phyloP scores from a whole-genome alignment of 2,113 vertebrate species.

The Hippocampus mohnikei region DNA sequence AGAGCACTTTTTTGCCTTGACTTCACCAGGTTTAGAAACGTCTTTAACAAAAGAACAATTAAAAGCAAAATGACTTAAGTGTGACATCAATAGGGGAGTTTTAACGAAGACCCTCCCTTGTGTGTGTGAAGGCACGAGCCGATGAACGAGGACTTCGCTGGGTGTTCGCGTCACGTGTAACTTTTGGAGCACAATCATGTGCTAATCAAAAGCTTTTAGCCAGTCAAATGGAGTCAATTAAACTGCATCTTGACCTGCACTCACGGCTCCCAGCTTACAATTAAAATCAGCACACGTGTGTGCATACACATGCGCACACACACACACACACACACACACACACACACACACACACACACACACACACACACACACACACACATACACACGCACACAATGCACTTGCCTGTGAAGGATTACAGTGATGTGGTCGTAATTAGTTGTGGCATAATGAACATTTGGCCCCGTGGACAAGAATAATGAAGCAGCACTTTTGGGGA shows the following conservation, averaged over 20 bases:
- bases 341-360: not conserved
- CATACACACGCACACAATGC: not conserved
- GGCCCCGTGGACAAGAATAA: conserved; percentile 63
- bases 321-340: not conserved
- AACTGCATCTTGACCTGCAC: not conserved
- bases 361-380: not conserved
- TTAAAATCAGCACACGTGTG: not conserved
- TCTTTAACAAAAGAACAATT: not conserved
- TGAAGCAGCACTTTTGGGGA: conserved; percentile 60
- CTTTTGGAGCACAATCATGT: not conserved
- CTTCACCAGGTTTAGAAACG: too few species aligned
- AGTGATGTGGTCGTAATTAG: conserved; percentile 61
- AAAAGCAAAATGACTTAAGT: not conserved
- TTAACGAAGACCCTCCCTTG: not conserved
- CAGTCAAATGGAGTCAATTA: not conserved
- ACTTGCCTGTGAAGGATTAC: conserved; percentile 34
- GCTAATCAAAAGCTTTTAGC: not conserved
- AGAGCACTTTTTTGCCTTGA: too few species aligned
- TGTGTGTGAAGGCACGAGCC: not conserved
- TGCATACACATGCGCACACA: not conserved
- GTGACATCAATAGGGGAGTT: not conserved
- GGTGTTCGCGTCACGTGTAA: not conserved
- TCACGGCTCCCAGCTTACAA: not conserved
- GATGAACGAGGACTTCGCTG: not conserved
- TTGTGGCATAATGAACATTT: conserved; percentile 67